Evolutionary conservation across 2,113 vertebrate genomes (phyloP).

Genomic region (Phaethornis superciliosus): DNA sequence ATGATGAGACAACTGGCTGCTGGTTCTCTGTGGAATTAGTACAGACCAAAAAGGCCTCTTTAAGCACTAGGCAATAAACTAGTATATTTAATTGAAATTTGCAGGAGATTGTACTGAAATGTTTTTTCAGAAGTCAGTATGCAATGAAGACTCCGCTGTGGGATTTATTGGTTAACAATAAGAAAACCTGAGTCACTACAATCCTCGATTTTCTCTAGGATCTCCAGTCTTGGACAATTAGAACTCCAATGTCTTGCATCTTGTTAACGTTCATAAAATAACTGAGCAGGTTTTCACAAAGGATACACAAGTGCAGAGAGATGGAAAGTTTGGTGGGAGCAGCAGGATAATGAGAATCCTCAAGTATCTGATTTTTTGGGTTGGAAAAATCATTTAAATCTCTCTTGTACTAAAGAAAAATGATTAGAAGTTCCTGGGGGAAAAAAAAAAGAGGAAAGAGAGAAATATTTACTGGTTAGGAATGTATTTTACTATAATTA

Average conservation of each 20-base stretch:
- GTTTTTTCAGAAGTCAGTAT: not conserved
- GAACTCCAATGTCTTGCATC: not conserved
- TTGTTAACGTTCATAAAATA: conserved; percentile 8
- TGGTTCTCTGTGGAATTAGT: not conserved
- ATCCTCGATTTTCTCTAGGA: not conserved
- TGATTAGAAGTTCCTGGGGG: not conserved
- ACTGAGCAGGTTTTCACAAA: not conserved
- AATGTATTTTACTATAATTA: not conserved
- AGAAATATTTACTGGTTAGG: not conserved
- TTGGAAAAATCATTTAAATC: not conserved
- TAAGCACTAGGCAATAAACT: not conserved
- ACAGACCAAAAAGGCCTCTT: not conserved
- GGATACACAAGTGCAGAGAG: not conserved
- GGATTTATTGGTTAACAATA: not conserved
- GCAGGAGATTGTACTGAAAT: not conserved
- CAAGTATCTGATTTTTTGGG: not conserved
- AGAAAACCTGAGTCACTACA: not conserved
- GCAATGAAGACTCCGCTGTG: not conserved
- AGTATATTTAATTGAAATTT: not conserved
- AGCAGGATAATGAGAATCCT: not conserved
- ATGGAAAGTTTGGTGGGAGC: not conserved
- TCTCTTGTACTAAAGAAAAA: not conserved
- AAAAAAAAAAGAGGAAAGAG: not conserved
- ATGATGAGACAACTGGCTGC: no score
- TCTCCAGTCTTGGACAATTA: not conserved